Evolutionary conservation across 2,113 vertebrate species (phyloP).

Genomic region (Trogon melanurus): DNA sequence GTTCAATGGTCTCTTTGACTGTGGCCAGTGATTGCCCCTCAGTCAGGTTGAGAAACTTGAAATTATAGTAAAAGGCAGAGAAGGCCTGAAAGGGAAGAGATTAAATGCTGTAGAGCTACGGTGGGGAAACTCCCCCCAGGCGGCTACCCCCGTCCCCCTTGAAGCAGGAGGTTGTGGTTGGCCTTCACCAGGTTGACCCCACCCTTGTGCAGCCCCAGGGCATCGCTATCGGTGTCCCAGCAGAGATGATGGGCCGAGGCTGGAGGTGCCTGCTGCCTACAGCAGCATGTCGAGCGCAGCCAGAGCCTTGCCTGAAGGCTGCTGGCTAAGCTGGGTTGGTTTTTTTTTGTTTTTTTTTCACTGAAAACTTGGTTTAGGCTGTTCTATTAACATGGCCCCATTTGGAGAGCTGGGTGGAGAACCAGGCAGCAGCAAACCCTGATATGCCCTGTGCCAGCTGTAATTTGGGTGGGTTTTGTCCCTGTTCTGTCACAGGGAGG

Average conservation of each 20-base stretch:
- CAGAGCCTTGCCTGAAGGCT: background rate
- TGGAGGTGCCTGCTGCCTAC: background rate
- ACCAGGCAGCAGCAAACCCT: background rate
- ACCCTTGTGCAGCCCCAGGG: too few relatives aligned
- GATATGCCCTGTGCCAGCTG: background rate
- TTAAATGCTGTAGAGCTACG: background rate
- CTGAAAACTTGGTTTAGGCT: background rate
- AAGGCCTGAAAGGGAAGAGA: constrained; percentile 76
- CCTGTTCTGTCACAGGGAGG: background rate
- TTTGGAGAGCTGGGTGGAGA: background rate
- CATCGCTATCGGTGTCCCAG: background rate
- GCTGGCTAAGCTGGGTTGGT: background rate
- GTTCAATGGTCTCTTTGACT: constrained; percentile 63
- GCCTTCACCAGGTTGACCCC: background rate
- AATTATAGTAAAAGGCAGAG: constrained; percentile 84
- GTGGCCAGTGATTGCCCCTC: constrained; percentile 59
- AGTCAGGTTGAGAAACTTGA: constrained; percentile 84
- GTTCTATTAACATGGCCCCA: background rate
- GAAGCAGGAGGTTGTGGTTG: background rate
- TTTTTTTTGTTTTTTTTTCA: too few relatives aligned
- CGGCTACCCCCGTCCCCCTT: background rate
- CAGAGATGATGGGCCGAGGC: background rate
- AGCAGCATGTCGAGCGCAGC: background rate
- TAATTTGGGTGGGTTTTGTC: background rate
- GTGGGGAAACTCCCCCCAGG: accelerated